phyloP scores from a whole-genome alignment of 2,113 vertebrate species.

The Orcinus orca region DNA sequence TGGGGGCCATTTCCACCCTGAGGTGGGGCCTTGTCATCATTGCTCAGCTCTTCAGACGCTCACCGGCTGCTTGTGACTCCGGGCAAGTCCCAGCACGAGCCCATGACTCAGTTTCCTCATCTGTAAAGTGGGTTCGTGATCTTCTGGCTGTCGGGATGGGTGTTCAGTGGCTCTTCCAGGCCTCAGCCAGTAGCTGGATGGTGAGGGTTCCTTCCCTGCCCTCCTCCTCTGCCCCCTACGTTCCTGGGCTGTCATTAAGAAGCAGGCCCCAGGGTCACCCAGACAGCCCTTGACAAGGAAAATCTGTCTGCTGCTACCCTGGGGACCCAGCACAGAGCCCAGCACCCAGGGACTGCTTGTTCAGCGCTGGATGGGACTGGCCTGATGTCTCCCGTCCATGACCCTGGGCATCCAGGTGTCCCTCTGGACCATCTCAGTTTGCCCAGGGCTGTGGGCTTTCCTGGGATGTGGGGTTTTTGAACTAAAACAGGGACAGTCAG shows the following conservation, averaged over 20 bases:
- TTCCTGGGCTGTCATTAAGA: background rate
- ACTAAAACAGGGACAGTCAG: background rate
- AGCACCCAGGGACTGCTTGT: background rate
- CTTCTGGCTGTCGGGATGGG: background rate
- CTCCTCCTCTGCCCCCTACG: background rate
- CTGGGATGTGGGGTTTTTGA: background rate
- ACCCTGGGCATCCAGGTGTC: background rate
- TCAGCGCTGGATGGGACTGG: accelerated
- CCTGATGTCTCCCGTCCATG: background rate
- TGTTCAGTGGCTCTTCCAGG: background rate
- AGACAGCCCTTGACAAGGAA: background rate
- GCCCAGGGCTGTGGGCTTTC: background rate
- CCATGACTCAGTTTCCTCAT: background rate
- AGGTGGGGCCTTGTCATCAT: background rate
- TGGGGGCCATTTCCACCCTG: background rate
- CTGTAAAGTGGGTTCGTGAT: background rate
- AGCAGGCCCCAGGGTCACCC: background rate
- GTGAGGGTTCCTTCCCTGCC: background rate
- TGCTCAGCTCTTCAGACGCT: background rate
- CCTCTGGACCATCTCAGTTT: background rate
- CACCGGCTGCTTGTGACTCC: background rate
- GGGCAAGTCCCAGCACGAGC: background rate
- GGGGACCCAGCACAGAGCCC: background rate
- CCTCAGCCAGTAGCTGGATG: background rate
- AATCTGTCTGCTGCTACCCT: background rate